These are phyloP conservation scores for Notolepis coatsorum DNA, from an alignment of 2,797 vertebrate genomes.

Conservation along the genomic window DNA sequence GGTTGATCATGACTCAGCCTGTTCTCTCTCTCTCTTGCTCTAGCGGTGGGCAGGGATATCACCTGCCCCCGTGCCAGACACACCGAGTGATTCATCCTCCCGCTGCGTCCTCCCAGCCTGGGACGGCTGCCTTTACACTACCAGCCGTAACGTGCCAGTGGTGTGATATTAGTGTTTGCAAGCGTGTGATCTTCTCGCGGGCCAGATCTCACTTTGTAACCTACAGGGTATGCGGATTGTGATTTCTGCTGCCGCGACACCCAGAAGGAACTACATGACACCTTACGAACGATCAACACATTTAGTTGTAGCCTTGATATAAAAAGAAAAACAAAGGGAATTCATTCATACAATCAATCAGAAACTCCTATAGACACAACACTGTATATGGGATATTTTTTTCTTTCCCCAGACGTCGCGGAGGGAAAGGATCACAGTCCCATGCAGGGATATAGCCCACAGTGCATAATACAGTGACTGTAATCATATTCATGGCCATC, in stretches of 20 bases:
- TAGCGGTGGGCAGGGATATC: slow-evolving; percentile 14
- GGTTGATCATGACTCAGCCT: slow-evolving; percentile 45
- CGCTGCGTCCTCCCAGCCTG: slow-evolving; percentile 42
- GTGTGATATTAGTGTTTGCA: not conserved
- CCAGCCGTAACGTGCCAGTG: slow-evolving; percentile 41
- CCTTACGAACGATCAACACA: slow-evolving; percentile 41
- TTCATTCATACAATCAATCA: slow-evolving; percentile 27
- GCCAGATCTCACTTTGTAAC: not conserved
- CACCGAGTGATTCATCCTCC: slow-evolving; percentile 40
- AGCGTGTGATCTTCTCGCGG: not conserved
- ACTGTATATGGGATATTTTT: too few relatives aligned
- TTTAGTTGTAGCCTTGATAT: slow-evolving; percentile 35
- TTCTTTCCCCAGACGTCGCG: slow-evolving; percentile 42
- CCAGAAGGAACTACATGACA: slow-evolving; percentile 12
- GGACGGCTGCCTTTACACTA: slow-evolving; percentile 26
- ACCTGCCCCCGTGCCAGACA: slow-evolving; percentile 39
- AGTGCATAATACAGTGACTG: slow-evolving; percentile 20
- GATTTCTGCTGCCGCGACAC: too few relatives aligned
- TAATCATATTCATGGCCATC: slow-evolving; percentile 52
- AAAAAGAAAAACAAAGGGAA: too few relatives aligned
- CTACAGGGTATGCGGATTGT: not conserved
- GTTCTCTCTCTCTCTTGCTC: slow-evolving; percentile 19
- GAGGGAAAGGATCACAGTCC: slow-evolving; percentile 33
- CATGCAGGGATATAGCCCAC: slow-evolving; percentile 9
- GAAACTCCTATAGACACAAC: slow-evolving; percentile 3